phyloP scores from a whole-genome alignment of 2,113 vertebrate genomes.

The Dicaeum eximium region DNA sequence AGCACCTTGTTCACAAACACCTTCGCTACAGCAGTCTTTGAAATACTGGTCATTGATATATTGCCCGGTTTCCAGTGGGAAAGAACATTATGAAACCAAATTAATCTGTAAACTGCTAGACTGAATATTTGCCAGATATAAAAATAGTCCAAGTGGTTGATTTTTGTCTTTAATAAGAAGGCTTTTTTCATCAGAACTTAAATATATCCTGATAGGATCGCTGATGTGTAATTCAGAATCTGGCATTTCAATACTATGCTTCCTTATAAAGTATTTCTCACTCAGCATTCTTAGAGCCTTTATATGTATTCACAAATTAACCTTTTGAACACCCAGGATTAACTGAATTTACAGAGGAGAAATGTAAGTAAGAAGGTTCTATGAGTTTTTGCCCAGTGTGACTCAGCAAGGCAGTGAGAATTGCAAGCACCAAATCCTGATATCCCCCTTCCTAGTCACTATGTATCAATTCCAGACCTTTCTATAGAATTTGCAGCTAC shows the following conservation, averaged over 20 bases:
- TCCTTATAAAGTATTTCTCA: neutral
- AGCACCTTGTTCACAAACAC: neutral
- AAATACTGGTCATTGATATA: neutral
- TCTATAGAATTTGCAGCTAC: neutral
- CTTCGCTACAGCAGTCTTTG: neutral
- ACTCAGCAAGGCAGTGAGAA: neutral
- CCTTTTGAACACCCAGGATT: neutral
- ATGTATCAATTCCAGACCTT: neutral
- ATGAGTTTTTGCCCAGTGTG: neutral
- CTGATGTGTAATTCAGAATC: neutral
- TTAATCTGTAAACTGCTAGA: neutral
- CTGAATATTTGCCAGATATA: neutral
- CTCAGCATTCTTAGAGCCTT: neutral
- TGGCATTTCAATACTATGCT: neutral
- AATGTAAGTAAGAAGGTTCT: neutral
- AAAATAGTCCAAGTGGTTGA: neutral
- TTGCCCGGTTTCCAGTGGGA: neutral
- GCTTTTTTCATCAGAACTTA: neutral
- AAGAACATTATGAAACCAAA: neutral
- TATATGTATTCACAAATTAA: neutral
- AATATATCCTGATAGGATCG: neutral
- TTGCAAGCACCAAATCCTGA: neutral
- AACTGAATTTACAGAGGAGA: neutral
- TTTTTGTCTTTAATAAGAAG: neutral
- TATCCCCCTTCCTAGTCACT: neutral